Base-by-base conservation (phyloP, 2,888 invertebrate genomes). In the Acronicta alni region DNA sequence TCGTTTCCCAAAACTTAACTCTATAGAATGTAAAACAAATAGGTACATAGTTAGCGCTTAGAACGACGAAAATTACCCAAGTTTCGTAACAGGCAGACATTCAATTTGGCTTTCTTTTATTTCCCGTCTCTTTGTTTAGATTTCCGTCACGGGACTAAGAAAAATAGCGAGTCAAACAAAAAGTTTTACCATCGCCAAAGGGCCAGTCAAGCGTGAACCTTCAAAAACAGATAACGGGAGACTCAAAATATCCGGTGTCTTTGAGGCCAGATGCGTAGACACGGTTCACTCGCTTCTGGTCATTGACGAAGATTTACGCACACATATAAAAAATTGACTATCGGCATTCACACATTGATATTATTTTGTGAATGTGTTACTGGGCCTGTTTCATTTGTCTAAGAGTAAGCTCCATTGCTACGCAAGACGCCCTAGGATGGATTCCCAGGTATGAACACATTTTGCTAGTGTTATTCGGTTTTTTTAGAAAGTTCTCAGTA, bases 31-130 rank as follows among this genome's bases (percentile, higher is more conserved):
- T 43, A 17, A 61, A 67, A 77, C 67, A 70, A 35, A 73, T 64
- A n/a, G n/a, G n/a, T n/a, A 59, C 58, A 64, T 65, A 67, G 62
- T 66, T 72, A 75, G 67, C 45, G 44, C 70, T 75, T 67, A 77
- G 74, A 73, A 79, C 68, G 67, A 68, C 65, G 69, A 77, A 83
- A 80, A 78, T 80, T 81, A 71, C 72, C 72, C 67, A 83, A 84
- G 79, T 81, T 80, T 74, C 72, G 79, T 81, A 82, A 85, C 81
- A 79, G 72, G 72, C 77, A 80, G 81, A 76, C 80, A 83, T 87
- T 88, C 84, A 85, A 87, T 87, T 86, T 84, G 63, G 82, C 74
- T 81, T 85, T 83, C 85, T 84, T 86, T 87, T 86, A 84, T 86
- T 85, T 84, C 81, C 79, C 79, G 77, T 78, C 74, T 77, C 81